phyloP scores from a whole-genome alignment of 2,797 vertebrate species.

The Graptemys geographica region DNA sequence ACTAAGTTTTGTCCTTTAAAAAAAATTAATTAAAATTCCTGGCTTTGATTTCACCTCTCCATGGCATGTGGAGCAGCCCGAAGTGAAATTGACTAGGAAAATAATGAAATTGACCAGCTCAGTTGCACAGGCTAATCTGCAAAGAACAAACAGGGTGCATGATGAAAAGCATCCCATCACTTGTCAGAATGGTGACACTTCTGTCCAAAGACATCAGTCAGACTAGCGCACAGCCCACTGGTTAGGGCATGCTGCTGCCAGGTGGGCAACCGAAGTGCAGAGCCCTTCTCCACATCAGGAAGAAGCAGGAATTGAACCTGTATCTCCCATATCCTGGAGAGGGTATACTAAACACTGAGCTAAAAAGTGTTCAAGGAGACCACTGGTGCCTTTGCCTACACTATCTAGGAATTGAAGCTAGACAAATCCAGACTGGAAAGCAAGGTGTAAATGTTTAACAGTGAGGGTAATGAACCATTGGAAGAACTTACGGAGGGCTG shows the following conservation, averaged over 20 bases:
- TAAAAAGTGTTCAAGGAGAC: neutral
- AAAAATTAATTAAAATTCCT: neutral
- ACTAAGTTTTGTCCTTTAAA: neutral
- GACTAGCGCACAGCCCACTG: neutral
- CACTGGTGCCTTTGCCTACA: neutral
- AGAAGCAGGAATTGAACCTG: neutral
- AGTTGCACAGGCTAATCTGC: neutral
- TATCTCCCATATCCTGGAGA: neutral
- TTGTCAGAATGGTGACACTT: neutral
- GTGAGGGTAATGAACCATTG: neutral
- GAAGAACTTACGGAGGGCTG: too few species aligned
- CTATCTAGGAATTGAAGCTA: neutral
- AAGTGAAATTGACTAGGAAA: neutral
- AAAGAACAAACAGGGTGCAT: neutral
- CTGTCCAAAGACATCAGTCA: neutral
- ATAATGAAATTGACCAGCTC: neutral
- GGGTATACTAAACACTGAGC: neutral
- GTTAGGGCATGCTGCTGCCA: neutral
- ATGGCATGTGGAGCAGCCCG: neutral
- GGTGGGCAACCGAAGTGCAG: neutral
- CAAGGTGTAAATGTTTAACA: neutral
- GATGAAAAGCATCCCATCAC: neutral
- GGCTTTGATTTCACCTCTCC: neutral
- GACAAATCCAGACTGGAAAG: neutral
- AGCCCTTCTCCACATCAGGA: neutral